These are phyloP conservation scores for Idaea biselata DNA, from an alignment of 2,888 invertebrate genomes.

Conservation along the genomic window DNA sequence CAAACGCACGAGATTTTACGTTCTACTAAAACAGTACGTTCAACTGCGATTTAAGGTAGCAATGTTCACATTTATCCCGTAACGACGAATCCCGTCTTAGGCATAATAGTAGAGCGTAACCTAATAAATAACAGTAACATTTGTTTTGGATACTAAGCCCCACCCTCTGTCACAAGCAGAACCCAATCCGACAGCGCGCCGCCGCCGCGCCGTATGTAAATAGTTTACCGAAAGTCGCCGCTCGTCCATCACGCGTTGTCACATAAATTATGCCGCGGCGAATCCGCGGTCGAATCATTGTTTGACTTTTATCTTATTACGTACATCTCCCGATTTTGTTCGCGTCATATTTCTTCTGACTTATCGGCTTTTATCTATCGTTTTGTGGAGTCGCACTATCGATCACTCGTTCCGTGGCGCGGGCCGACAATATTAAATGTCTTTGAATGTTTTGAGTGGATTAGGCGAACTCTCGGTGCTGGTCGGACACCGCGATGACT, in stretches of 20 bases:
- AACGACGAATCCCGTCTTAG: slow-evolving; percentile 68
- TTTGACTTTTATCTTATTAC: slow-evolving; percentile 81
- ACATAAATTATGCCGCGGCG: slow-evolving; percentile 81
- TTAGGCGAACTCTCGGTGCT: slow-evolving; percentile 70
- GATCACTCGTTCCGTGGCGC: slow-evolving; percentile 71
- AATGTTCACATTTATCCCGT: slow-evolving; percentile 32
- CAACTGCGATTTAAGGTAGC: slow-evolving; percentile 12
- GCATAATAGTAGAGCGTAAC: slow-evolving; percentile 69
- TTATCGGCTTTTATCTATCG: slow-evolving; percentile 80
- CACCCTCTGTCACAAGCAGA: slow-evolving; percentile 78
- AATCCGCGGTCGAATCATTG: slow-evolving; percentile 81
- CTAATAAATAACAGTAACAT: slow-evolving; percentile 80
- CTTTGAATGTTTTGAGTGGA: slow-evolving; percentile 78
- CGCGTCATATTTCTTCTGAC: slow-evolving; percentile 80
- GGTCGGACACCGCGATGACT: slow-evolving; percentile 62
- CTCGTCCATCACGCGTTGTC: slow-evolving; percentile 81
- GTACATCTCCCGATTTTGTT: slow-evolving; percentile 81
- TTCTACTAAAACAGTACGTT: background rate
- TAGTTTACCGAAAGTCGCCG: slow-evolving; percentile 81
- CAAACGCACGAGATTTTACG: slow-evolving; percentile 13
- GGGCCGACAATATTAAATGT: slow-evolving; percentile 69
- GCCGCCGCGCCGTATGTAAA: slow-evolving; percentile 74
- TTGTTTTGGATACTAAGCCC: slow-evolving; percentile 79
- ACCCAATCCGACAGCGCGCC: slow-evolving; percentile 78
- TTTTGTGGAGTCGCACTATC: slow-evolving; percentile 78